Evolutionary conservation across 2,797 vertebrate genomes (phyloP).

Genomic region (Bovichtus diacanthus): DNA sequence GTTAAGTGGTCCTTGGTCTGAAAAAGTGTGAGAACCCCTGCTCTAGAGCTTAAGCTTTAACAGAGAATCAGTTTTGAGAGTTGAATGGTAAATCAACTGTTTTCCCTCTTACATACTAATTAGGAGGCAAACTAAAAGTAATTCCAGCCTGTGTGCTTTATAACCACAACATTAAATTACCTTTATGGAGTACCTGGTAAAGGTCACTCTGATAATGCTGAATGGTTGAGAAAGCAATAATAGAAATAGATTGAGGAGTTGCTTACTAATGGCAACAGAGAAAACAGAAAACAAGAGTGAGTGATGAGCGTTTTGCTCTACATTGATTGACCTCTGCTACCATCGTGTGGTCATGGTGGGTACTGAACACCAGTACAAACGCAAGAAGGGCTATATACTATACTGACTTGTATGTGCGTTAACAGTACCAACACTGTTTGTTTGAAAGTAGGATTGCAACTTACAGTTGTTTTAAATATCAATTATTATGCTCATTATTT

Average conservation of each 20-base stretch:
- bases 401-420: neutral
- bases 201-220: conserved; percentile 43
- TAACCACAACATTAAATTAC: conserved; percentile 34
- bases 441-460: neutral
- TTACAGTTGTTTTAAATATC: neutral
- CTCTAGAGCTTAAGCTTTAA: conserved; percentile 43
- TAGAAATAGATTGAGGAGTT: neutral
- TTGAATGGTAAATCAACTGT: conserved; percentile 2
- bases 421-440: neutral
- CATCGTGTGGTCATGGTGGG: conserved; percentile 44
- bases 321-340: conserved; percentile 34
- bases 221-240: conserved; percentile 47
- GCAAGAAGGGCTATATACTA: neutral
- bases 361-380: neutral
- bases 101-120: conserved; percentile 1
- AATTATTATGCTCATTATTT: neutral
- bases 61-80: conserved; percentile 18
- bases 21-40: too few relatives aligned
- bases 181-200: conserved; percentile 40
- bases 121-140: neutral
- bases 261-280: neutral
- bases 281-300: neutral
- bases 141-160: conserved; percentile 34
- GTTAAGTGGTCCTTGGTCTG: too few relatives aligned
- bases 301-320: neutral